Evolutionary conservation across 2,888 invertebrate genomes (phyloP).

Genomic region (Abscondita cerata): DNA sequence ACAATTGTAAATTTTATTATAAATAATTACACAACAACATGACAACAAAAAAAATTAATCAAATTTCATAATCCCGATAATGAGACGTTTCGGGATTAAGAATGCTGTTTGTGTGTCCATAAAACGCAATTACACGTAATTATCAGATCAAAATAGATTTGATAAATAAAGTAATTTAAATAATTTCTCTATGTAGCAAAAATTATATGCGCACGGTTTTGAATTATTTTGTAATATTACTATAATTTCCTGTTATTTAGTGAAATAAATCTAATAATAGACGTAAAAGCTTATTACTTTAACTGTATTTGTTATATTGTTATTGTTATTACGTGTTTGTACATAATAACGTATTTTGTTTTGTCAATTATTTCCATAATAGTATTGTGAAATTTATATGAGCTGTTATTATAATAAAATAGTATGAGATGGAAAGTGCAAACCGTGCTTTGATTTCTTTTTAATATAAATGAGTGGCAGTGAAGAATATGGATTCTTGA

Average conservation of each 20-base stretch:
- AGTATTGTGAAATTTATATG: slow-evolving; percentile 27
- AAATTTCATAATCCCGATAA: no score
- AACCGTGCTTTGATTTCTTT: slow-evolving; percentile 13
- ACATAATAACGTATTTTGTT: slow-evolving; percentile 32
- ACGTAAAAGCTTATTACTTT: slow-evolving; percentile 38
- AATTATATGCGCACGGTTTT: slow-evolving; percentile 10
- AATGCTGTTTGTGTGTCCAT: no score
- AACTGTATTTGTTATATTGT: slow-evolving; percentile 48
- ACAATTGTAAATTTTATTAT: no score
- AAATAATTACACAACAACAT: no score
- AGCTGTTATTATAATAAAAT: slow-evolving; percentile 23
- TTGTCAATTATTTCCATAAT: slow-evolving; percentile 30
- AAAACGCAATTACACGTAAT: no score
- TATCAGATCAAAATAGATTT: no score
- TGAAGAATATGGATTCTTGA: neutral
- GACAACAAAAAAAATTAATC: no score
- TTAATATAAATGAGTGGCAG: neutral
- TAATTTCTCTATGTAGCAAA: neutral
- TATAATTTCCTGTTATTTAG: slow-evolving; percentile 47
- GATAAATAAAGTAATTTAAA: slow-evolving; percentile 2
- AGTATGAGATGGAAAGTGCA: slow-evolving; percentile 29
- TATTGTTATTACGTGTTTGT: slow-evolving; percentile 45
- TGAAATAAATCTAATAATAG: slow-evolving; percentile 48
- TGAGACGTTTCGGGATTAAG: no score
- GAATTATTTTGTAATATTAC: slow-evolving; percentile 45